These are phyloP conservation scores for Eurosta solidaginis DNA, from an alignment of 1,140 invertebrate genomes.

Conservation along the genomic window DNA sequence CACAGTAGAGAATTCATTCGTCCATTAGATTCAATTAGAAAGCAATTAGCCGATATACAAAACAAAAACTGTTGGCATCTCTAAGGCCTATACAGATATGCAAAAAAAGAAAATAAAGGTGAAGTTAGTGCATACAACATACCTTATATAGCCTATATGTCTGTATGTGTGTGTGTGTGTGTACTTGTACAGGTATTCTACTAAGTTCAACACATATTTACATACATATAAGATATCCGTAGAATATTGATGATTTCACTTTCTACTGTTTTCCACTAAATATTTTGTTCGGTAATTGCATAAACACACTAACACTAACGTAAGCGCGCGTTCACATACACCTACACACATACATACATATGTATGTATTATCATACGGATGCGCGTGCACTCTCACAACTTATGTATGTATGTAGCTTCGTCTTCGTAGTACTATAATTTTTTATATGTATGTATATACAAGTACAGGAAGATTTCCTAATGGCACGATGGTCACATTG, in stretches of 20 bases:
- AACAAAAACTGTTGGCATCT: too few relatives aligned
- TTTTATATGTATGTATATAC: neutral
- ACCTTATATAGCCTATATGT: too few relatives aligned
- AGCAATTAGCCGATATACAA: too few relatives aligned
- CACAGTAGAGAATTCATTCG: too few relatives aligned
- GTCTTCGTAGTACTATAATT: conserved; percentile 6
- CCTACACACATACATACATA: neutral
- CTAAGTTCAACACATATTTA: neutral
- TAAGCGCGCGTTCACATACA: neutral
- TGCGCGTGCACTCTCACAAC: conserved; percentile 9
- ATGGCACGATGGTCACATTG: neutral
- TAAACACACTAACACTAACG: neutral
- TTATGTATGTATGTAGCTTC: too few relatives aligned
- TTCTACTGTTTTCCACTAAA: conserved; percentile 5
- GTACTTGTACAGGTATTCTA: neutral
- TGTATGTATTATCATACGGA: too few relatives aligned
- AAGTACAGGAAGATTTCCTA: neutral
- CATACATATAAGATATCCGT: too few relatives aligned
- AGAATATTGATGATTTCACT: conserved; percentile 20
- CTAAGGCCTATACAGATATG: neutral
- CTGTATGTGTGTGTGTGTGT: neutral
- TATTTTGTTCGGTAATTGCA: conserved; percentile 23
- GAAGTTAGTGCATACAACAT: neutral
- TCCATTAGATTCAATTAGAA: too few relatives aligned
- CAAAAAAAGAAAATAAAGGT: neutral